Evolutionary conservation across 2,888 invertebrate genomes (phyloP).

Genomic region (Metallyticus violacea): DNA sequence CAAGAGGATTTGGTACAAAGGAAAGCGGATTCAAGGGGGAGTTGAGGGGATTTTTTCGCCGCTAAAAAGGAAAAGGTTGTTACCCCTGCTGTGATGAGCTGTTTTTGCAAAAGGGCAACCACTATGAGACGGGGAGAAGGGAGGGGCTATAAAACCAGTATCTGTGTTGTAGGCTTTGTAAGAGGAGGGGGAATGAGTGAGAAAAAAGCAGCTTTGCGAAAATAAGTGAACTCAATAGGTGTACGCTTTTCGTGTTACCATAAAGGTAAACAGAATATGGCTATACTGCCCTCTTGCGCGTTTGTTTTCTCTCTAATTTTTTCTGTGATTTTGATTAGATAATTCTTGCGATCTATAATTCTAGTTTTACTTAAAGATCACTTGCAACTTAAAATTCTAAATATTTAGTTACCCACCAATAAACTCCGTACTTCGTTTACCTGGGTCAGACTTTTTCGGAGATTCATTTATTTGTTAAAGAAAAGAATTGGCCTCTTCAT

Average conservation of each 20-base stretch:
- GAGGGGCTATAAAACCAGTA: conserved; percentile 1
- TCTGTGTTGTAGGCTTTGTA: neutral
- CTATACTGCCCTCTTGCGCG: neutral
- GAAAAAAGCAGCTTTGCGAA: neutral
- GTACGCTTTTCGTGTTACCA: neutral
- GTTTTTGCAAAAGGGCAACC: conserved; percentile 28
- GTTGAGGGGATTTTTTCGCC: neutral
- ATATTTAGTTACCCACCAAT: too few relatives aligned
- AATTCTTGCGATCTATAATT: too few relatives aligned
- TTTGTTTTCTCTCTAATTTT: neutral
- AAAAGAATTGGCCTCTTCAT: too few relatives aligned
- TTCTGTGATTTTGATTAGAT: too few relatives aligned
- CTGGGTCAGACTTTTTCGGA: too few relatives aligned
- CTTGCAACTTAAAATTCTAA: too few relatives aligned
- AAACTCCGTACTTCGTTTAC: too few relatives aligned
- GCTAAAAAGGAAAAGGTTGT: neutral
- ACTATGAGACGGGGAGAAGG: neutral
- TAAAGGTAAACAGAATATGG: neutral
- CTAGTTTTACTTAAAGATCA: too few relatives aligned
- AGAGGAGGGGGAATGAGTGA: neutral
- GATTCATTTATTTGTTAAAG: too few relatives aligned
- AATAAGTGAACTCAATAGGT: neutral
- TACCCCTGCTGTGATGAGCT: conserved; percentile 21
- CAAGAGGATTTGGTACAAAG: conserved; percentile 11
- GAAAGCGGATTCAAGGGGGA: neutral